Evolutionary conservation across 2,888 invertebrate genomes (phyloP).

Genomic region (Harpalus rubripes): DNA sequence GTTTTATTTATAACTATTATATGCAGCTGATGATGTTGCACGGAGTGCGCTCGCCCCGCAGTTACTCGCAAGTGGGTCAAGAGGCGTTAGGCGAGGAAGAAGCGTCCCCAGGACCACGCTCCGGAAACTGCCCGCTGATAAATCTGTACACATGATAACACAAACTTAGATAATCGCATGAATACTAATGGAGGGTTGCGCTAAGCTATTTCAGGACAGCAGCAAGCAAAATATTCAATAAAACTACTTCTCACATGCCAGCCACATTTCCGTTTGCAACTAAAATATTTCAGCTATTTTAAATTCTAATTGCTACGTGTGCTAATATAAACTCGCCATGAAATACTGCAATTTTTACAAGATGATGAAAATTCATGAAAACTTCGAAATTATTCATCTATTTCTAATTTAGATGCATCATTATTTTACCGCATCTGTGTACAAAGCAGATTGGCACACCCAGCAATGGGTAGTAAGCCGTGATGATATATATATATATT

Average conservation of each 20-base stretch:
- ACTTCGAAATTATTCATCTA: not conserved
- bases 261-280: slow-evolving; percentile 13
- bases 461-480: too few relatives aligned
- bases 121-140: slow-evolving; percentile 60
- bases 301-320: not conserved
- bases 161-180: slow-evolving; percentile 44
- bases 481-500: too few relatives aligned
- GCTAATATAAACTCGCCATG: not conserved
- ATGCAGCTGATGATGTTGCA: slow-evolving; percentile 31
- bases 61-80: slow-evolving; percentile 65
- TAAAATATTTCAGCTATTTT: slow-evolving; percentile 2
- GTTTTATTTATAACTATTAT: slow-evolving; percentile 35
- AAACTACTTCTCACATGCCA: slow-evolving; percentile 35
- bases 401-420: not conserved
- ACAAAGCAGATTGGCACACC: too few relatives aligned
- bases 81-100: slow-evolving; percentile 35
- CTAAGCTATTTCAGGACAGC: slow-evolving; percentile 30
- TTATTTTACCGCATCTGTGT: too few relatives aligned
- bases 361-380: not conserved
- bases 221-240: slow-evolving; percentile 31
- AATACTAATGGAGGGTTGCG: slow-evolving; percentile 41
- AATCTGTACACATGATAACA: slow-evolving; percentile 64
- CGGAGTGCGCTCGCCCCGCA: slow-evolving; percentile 36
- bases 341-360: not conserved
- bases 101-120: slow-evolving; percentile 24